A percentile compares a stretch with the other conserved stretches of the same genome.
These are phyloP conservation scores for Myoxocephalus aenaeus DNA, from an alignment of 2,797 vertebrate species.

Conservation along the genomic window DNA sequence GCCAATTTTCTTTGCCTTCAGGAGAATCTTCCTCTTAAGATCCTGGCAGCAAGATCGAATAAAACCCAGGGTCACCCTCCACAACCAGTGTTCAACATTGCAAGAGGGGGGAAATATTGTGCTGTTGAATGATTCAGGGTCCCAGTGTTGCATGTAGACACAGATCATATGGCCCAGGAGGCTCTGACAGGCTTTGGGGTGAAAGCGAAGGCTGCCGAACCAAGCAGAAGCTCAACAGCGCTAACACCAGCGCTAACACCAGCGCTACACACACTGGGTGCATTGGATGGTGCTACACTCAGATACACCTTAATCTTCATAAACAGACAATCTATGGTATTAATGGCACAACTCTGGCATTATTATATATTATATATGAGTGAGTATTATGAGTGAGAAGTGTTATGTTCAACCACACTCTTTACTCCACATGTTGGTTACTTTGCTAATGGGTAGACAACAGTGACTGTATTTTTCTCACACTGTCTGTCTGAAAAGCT, in stretches of 20 bases:
- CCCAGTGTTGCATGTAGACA: background rate
- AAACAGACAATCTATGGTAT: no score
- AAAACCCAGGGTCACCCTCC: background rate
- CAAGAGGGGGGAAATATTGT: background rate
- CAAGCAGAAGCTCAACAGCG: background rate
- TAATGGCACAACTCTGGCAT: no score
- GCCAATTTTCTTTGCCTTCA: constrained; percentile 93
- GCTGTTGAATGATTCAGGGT: constrained; percentile 7
- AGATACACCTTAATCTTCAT: no score
- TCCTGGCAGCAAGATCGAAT: constrained; percentile 77
- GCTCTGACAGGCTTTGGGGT: constrained; percentile 4
- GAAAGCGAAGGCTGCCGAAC: background rate
- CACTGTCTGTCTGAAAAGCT: no score
- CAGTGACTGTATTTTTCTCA: no score
- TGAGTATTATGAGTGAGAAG: no score
- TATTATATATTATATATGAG: no score
- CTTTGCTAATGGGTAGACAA: no score
- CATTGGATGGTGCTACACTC: no score
- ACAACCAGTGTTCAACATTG: background rate
- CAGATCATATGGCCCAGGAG: background rate
- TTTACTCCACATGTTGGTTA: no score
- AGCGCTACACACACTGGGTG: no score
- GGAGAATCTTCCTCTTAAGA: constrained; percentile 89
- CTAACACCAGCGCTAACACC: background rate
- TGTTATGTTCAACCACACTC: no score